Percentiles rank a stretch among this genome's conserved stretches.
phyloP scores from a whole-genome alignment of 2,113 vertebrate species.

The Tauraco erythrolophus region DNA sequence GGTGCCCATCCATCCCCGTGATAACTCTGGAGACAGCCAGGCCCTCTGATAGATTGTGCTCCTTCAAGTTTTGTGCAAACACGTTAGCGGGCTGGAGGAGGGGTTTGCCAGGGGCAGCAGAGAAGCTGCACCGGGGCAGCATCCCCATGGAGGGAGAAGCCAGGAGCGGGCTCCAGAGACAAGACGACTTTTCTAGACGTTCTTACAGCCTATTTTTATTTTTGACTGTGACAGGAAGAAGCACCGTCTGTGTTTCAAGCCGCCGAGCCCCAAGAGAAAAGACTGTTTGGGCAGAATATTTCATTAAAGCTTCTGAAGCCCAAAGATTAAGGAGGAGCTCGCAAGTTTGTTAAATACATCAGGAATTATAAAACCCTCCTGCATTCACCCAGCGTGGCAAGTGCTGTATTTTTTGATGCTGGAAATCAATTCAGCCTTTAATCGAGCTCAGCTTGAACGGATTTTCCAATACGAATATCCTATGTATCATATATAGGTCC shows the following conservation, averaged over 20 bases:
- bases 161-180: neutral
- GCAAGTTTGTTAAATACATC: too few species aligned
- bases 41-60: neutral
- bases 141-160: fast-evolving
- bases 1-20: neutral
- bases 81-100: neutral
- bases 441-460: neutral
- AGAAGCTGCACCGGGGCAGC: neutral
- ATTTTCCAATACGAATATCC: fast-evolving
- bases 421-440: neutral
- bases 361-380: too few species aligned
- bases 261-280: neutral
- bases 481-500: neutral
- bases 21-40: neutral
- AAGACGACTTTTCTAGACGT: fast-evolving
- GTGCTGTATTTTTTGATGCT: fast-evolving
- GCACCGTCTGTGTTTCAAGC: neutral
- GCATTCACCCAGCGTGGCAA: fast-evolving
- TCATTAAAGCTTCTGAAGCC: neutral
- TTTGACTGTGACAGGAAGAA: neutral
- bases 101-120: neutral
- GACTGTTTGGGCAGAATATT: neutral
- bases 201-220: neutral
- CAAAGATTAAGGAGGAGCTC: neutral
- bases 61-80: neutral